phyloP scores from a whole-genome alignment of 2,888 invertebrate genomes.

The Caenorhabditis uteleia region DNA sequence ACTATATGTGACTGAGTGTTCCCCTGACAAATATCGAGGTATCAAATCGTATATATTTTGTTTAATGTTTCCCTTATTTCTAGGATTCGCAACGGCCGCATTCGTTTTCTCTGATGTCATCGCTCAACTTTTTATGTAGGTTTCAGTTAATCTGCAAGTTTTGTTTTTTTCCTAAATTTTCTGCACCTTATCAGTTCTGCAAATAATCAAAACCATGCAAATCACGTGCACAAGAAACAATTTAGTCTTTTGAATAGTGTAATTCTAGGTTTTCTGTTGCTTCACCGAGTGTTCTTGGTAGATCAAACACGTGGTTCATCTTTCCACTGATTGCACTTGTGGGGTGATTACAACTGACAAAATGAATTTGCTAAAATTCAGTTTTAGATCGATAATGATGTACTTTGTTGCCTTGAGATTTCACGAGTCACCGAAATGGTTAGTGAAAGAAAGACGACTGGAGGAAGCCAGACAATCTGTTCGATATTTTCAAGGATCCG shows the following conservation, averaged over 20 bases:
- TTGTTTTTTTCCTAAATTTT: no score
- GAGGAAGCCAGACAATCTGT: slow-evolving; percentile 18
- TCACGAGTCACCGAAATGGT: slow-evolving; percentile 28
- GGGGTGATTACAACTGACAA: not conserved
- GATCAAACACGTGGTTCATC: not conserved
- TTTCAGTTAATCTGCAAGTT: no score
- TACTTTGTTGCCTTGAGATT: slow-evolving; percentile 6
- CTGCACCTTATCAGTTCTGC: no score
- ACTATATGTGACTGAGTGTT: not conserved
- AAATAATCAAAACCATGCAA: no score
- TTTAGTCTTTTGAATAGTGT: not conserved
- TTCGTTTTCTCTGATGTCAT: not conserved
- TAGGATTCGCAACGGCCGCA: not conserved
- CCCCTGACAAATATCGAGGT: slow-evolving; percentile 1
- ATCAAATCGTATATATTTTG: not conserved
- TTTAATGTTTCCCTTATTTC: not conserved
- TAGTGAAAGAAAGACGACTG: slow-evolving; percentile 5
- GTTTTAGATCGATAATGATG: slow-evolving; percentile 3
- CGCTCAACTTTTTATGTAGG: not conserved
- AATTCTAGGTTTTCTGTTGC: not conserved
- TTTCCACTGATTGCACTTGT: not conserved
- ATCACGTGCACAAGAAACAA: no score
- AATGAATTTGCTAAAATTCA: not conserved
- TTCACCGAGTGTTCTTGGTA: not conserved
- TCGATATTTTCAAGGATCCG: slow-evolving; percentile 9